Conservation (phyloP, 2,797 vertebrate genomes). For the Neostethus bicornis region DNA sequence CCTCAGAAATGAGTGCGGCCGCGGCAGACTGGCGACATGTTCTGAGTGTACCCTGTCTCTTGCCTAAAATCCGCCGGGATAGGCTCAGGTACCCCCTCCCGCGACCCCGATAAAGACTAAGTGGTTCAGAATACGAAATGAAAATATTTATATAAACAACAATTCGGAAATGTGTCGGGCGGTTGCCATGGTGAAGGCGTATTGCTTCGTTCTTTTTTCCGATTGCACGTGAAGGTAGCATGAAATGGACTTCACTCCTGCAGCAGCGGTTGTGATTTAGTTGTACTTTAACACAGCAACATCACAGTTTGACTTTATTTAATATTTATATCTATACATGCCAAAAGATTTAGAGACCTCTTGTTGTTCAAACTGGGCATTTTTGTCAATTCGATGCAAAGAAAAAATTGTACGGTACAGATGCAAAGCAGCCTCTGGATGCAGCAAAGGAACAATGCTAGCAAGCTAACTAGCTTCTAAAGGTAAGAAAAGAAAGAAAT, state of each 20-base stretch:
- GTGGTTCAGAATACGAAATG: too few species aligned
- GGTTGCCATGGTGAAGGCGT: slow-evolving; percentile 38
- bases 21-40: too few species aligned
- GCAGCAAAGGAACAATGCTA: slow-evolving; percentile 66
- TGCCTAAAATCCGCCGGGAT: too few species aligned
- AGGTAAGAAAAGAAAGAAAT: slow-evolving; percentile 54
- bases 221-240: slow-evolving; percentile 37
- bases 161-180: not conserved
- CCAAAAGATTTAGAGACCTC: not conserved
- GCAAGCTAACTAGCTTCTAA: slow-evolving; percentile 48
- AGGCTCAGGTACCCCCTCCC: too few species aligned
- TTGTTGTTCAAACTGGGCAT: not conserved
- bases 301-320: not conserved
- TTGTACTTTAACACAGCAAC: not conserved
- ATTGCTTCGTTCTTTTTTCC: slow-evolving; percentile 4
- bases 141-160: too few species aligned
- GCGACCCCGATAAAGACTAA: too few species aligned
- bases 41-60: too few species aligned
- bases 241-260: slow-evolving; percentile 15
- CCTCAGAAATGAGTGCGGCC: too few species aligned
- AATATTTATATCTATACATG: not conserved
- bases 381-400: not conserved
- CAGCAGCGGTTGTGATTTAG: slow-evolving; percentile 17
- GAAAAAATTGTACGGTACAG: slow-evolving; percentile 30
- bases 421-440: slow-evolving; percentile 57